These are phyloP conservation scores for Lycaon pictus DNA, from an alignment of 2,113 vertebrate species.

Conservation along the genomic window DNA sequence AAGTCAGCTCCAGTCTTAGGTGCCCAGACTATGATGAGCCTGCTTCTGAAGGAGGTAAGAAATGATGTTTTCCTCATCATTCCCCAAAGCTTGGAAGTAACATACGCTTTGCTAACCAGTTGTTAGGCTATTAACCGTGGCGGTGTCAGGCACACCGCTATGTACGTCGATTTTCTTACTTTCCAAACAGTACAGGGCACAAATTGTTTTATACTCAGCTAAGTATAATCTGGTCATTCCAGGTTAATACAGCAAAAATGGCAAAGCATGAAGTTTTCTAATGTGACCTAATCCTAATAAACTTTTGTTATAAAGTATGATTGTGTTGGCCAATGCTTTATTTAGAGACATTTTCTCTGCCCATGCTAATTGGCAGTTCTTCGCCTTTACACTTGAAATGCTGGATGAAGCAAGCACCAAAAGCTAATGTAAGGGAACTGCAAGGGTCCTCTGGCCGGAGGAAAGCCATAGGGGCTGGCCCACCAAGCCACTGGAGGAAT, in stretches of 20 bases:
- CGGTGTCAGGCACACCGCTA: not conserved
- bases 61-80: not conserved
- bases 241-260: constrained; percentile 64
- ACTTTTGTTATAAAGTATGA: constrained; percentile 64
- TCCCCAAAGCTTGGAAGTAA: constrained; percentile 54
- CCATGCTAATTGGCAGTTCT: not conserved
- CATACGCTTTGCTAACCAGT: constrained; percentile 26
- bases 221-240: constrained; percentile 48
- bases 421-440: not conserved
- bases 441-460: not conserved
- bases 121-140: not conserved
- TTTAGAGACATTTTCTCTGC: not conserved
- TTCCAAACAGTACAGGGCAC: constrained; percentile 17
- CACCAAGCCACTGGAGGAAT: not conserved
- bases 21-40: not conserved
- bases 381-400: not conserved
- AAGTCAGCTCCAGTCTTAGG: not conserved
- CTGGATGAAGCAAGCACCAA: not conserved
- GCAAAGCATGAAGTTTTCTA: constrained; percentile 69
- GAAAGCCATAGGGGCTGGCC: not conserved
- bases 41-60: not conserved
- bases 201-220: constrained; percentile 47
- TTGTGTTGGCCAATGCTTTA: constrained; percentile 13
- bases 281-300: constrained; percentile 83
- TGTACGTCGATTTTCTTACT: not conserved